phyloP scores from a whole-genome alignment of 1,140 invertebrate species.

The Wiebesia pumilae region DNA sequence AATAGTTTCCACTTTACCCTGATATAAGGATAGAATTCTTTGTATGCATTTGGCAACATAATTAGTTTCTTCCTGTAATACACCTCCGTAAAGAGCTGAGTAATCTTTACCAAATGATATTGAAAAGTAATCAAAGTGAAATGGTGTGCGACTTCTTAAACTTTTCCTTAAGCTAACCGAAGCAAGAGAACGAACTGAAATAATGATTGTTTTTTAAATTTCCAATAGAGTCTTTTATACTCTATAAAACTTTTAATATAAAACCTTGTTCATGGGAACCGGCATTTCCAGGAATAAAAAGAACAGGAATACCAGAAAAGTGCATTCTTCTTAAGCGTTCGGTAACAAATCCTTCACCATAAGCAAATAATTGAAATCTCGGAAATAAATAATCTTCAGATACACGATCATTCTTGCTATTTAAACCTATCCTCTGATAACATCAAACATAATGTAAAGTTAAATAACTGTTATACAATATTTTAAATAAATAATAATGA shows the following conservation, averaged over 20 bases:
- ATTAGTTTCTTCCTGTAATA: constrained; percentile 84
- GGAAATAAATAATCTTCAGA: constrained; percentile 77
- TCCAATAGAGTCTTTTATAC: background rate
- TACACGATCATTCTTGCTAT: constrained; percentile 69
- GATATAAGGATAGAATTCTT: constrained; percentile 85
- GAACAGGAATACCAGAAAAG: constrained; percentile 90
- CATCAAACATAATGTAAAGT: background rate
- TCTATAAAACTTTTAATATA: background rate
- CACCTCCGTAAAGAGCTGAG: constrained; percentile 74
- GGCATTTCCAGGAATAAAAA: constrained; percentile 94
- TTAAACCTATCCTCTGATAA: constrained; percentile 80
- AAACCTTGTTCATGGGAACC: constrained; percentile 92
- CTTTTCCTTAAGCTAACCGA: constrained; percentile 91
- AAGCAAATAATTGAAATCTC: constrained; percentile 90
- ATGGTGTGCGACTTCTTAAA: constrained; percentile 76
- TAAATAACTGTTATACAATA: background rate
- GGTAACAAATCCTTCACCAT: constrained; percentile 88
- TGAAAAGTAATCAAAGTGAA: constrained; percentile 93
- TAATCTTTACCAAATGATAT: constrained; percentile 70
- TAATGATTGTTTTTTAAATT: constrained; percentile 41
- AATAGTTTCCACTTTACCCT: constrained; percentile 75
- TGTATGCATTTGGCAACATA: constrained; percentile 85
- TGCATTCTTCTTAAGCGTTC: constrained; percentile 82
- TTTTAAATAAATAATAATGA: background rate
- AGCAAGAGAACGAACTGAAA: constrained; percentile 87